Evolutionary conservation across 2,888 invertebrate genomes (phyloP), one percentile per base, ranked within the genome.

Genomic region (Psylliodes chrysocephalus): DNA sequence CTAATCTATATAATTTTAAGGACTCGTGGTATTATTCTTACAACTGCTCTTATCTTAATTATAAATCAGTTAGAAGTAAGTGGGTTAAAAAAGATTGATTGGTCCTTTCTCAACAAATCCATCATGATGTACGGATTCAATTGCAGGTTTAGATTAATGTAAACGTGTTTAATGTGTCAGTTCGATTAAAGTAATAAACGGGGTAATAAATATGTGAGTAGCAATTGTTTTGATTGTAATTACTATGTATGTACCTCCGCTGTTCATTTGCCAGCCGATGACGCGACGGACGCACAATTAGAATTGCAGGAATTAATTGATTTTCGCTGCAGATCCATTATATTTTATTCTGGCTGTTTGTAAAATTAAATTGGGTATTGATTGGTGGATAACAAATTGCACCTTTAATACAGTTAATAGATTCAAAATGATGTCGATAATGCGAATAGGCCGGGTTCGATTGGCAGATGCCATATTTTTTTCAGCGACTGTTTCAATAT

Each of bases 281-380:
- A n/a, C n/a, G n/a, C n/a, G n/a, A n/a, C n/a, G n/a, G n/a, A n/a
- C n/a, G n/a, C n/a, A n/a, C n/a, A n/a, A 25, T 25, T 15, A 17
- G 25, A 49, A 59, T 28, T 40, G 28, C 17, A 44, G 6, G 38
- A 25, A 49, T 40, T 59, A 59, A 59, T 59, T 51, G 40, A 49
- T 59, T 56, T 59, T 59, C 59, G n/a, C 6, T 59, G 38, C 40
- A 22, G 18, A 14, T 49, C 10, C 12, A 59, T 59, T 59, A 25
- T 40, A 59, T 59, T 59, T 49, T 49, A 40, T 44, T 17, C 7
- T n/a, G 25, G 40, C 14, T 59, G 35, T 57, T 57, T 35, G 49
- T 49, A 35, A 44, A 49, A 40, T 40, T 49, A 38, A 49, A 49
- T 59, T 38, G 35, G 28, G n/a, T 59, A 59, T 59, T 40, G 57